Base-by-base conservation (phyloP, 2,113 vertebrate genomes). In the Natator depressus region DNA sequence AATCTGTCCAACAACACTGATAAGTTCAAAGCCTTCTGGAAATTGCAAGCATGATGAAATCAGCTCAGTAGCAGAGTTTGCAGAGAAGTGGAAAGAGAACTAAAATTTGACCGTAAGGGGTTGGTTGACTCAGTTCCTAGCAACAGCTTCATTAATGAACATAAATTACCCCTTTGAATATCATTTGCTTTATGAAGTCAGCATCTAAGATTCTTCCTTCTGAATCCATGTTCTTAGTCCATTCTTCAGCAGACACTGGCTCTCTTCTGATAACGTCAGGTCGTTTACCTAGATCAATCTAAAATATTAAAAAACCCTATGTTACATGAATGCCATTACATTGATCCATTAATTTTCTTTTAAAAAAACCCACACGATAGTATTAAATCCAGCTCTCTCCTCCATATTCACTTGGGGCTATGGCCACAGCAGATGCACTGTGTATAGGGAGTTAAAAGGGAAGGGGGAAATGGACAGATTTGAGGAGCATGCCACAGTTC, bases 141-240 rank as follows among this genome's bases (percentile, higher is more conserved):
- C 50, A 79, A 80, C 35, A 20, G 80, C 78, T 75, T 87, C 3
- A 94, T 84, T 38, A 72, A 85, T 93, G 89, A 93, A 86, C 14
- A 95, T 86, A 50, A 82, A 50, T 96, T 98, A 99, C 99, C 99
- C 99, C 99, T 98, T 99, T 99, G 97, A 99, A 99, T 97, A 99
- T 98, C 50, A 89, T 95, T 50, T 96, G 98, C 96, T 99, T 99
- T 95, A 99, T 97, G 46, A 96, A 97, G 50, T 98, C 96, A 6
- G 98, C 97, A 88, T 99, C 95, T 87, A 95, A 87, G 94, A 99
- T 97, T 97, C 99, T 98, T 96, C 99, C 99, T 97, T 99, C 99
- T 13, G 98, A 90, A 93, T 99, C 99, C 98, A 99, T 98, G 42
- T 98, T 98, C 96, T 98, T 98, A 46, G 88, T 97, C 99, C 99